Evolutionary conservation across 2,113 vertebrate species (phyloP).

Genomic region (Rutilus rutilus): DNA sequence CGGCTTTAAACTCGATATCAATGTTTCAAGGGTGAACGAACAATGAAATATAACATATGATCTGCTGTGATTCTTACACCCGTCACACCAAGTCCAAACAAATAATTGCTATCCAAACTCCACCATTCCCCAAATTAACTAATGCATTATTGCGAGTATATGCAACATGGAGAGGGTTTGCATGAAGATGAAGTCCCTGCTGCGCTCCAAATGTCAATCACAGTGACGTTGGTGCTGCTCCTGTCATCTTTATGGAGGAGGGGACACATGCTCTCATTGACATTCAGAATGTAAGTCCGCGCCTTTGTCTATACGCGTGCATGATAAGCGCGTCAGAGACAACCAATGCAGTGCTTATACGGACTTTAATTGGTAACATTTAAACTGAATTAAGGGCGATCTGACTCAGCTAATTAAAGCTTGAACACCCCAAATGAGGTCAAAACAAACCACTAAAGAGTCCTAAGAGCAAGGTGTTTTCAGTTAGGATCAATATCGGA

Average conservation of each 20-base stretch:
- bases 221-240: background rate
- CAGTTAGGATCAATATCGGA: no score
- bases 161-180: background rate
- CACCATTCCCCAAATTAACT: background rate
- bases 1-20: background rate
- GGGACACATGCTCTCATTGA: constrained; percentile 10
- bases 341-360: background rate
- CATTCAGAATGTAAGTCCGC: background rate
- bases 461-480: no score
- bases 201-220: constrained; percentile 30
- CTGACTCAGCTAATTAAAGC: background rate
- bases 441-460: background rate
- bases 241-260: constrained; percentile 15
- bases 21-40: background rate
- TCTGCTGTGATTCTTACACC: background rate
- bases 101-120: background rate
- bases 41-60: background rate
- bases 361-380: background rate
- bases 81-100: background rate
- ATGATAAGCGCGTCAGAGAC: background rate
- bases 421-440: background rate
- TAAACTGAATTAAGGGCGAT: background rate
- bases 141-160: background rate
- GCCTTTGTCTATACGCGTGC: background rate
- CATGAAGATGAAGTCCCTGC: constrained; percentile 14